phyloP scores from a whole-genome alignment of 2,888 invertebrate genomes.

The Trilocha varians region DNA sequence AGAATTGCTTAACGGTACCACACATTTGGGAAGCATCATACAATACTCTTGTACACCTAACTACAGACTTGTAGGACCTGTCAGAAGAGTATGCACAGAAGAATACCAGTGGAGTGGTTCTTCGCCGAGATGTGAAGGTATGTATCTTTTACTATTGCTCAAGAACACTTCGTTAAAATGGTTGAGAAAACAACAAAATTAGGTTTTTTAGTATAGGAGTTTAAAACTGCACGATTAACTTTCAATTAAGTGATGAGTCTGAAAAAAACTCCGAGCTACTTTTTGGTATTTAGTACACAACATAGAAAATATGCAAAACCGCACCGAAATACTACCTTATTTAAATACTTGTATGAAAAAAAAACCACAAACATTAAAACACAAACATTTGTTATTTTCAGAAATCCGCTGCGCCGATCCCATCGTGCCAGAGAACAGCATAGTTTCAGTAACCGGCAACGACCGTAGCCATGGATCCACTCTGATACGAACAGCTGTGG shows the following conservation, averaged over 20 bases:
- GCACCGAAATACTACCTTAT: no score
- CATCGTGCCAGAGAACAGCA: constrained; percentile 85
- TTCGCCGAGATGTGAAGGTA: constrained; percentile 91
- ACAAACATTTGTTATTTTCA: constrained; percentile 47
- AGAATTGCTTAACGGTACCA: constrained; percentile 83
- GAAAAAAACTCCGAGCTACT: no score
- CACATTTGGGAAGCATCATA: constrained; percentile 86
- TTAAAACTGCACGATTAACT: no score
- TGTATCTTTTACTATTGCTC: no score
- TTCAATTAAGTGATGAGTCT: no score
- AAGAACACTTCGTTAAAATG: no score
- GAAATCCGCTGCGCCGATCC: constrained; percentile 93
- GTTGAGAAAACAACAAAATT: no score
- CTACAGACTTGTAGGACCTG: constrained; percentile 84
- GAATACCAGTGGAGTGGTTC: constrained; percentile 88
- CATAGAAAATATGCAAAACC: no score
- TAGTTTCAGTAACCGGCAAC: constrained; percentile 91
- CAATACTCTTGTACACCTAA: constrained; percentile 85
- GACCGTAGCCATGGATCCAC: constrained; percentile 92
- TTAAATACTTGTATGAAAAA: no score
- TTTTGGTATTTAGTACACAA: no score
- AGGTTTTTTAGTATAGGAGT: no score
- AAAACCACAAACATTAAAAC: no score
- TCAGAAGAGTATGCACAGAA: constrained; percentile 80
- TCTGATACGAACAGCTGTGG: constrained; percentile 81